Conservation (phyloP, 2,797 vertebrate species). For the Manis pentadactyla region DNA sequence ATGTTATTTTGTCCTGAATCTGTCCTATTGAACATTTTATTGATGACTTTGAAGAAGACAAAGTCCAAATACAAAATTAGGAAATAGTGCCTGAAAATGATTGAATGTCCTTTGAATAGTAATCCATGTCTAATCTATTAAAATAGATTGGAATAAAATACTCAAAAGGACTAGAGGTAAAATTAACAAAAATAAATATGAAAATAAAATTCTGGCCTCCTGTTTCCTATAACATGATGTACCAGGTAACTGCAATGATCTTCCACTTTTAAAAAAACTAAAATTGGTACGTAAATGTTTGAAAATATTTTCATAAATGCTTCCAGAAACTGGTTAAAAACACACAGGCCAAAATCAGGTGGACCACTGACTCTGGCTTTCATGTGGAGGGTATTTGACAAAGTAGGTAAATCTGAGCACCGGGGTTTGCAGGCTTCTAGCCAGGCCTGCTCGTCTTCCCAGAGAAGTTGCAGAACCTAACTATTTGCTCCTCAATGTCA, state of each 20-base stretch:
- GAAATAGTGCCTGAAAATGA: neutral
- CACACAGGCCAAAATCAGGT: neutral
- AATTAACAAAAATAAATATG: constrained; percentile 8
- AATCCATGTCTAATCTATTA: neutral
- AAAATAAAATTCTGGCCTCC: neutral
- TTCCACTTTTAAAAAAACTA: neutral
- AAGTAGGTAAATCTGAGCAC: neutral
- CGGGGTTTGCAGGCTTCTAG: neutral
- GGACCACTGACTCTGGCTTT: neutral
- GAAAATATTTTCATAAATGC: constrained; percentile 5
- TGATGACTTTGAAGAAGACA: neutral
- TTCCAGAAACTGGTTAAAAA: neutral
- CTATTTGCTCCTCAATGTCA: neutral
- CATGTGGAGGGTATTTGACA: neutral
- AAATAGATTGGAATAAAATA: neutral
- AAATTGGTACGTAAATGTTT: neutral
- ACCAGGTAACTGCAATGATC: neutral
- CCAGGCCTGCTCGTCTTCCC: neutral
- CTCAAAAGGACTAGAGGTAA: neutral
- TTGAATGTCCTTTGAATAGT: neutral
- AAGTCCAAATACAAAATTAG: neutral
- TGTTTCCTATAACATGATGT: neutral
- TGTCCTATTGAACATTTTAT: neutral
- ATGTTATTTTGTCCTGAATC: neutral
- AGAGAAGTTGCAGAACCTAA: neutral